These are phyloP conservation scores for Eupithecia dodoneata DNA, from an alignment of 2,888 invertebrate genomes.

Conservation along the genomic window DNA sequence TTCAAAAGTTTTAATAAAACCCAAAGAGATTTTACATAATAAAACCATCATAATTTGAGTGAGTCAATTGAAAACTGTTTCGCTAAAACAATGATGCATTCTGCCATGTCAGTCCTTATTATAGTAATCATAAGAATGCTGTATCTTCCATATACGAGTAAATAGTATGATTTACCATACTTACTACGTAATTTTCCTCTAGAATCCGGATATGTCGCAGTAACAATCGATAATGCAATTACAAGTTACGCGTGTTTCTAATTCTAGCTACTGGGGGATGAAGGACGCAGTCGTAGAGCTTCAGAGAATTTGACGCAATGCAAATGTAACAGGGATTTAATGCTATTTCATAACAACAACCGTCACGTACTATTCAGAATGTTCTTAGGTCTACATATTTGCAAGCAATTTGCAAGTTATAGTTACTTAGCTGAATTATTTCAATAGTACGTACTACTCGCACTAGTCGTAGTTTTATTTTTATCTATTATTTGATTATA, in stretches of 20 bases:
- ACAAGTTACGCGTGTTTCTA: conserved; percentile 63
- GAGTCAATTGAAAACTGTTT: background rate
- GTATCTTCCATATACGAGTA: background rate
- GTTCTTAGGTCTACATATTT: conserved; percentile 1
- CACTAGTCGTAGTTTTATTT: no score
- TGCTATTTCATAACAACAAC: background rate
- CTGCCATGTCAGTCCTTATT: background rate
- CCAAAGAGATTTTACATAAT: no score
- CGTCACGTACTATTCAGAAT: background rate
- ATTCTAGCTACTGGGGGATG: conserved; percentile 48
- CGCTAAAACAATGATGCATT: background rate
- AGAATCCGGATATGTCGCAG: conserved; percentile 41
- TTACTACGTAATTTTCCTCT: conserved; percentile 29
- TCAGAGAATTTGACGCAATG: conserved; percentile 54
- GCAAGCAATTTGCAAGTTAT: background rate
- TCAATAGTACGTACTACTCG: no score
- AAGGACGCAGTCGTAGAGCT: conserved; percentile 66
- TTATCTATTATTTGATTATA: no score
- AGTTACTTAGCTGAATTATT: no score
- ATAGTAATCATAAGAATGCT: background rate
- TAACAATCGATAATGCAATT: conserved; percentile 69
- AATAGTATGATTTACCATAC: background rate
- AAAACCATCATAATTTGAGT: background rate
- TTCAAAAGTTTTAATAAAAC: background rate
- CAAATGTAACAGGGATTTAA: conserved; percentile 2